Conservation (phyloP, 2,113 vertebrate genomes). For the Osmerus eperlanus region DNA sequence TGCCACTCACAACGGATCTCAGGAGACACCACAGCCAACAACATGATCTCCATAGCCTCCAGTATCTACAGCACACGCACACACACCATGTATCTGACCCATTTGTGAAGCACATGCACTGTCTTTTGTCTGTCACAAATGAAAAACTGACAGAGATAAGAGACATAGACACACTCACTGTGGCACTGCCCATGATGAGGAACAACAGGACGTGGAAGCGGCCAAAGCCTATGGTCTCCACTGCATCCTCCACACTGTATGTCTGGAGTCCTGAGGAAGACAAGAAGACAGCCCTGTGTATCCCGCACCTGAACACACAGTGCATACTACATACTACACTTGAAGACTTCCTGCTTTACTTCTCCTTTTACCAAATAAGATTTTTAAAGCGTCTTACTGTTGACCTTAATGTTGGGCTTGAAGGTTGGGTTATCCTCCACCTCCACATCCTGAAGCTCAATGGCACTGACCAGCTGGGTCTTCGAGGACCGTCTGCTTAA, state of each 20-base stretch:
- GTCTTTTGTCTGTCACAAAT: neutral
- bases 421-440: conserved; percentile 32
- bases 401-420: neutral
- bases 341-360: too few relatives aligned
- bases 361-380: too few relatives aligned
- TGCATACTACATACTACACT: too few relatives aligned
- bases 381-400: conserved; percentile 13
- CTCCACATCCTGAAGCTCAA: conserved; percentile 69
- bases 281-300: neutral
- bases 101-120: too few relatives aligned
- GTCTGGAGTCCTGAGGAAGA: conserved; percentile 57
- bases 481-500: conserved; percentile 32
- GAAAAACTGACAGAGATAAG: neutral
- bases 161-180: conserved; percentile 65
- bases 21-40: conserved; percentile 88
- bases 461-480: conserved; percentile 68
- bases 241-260: conserved; percentile 87
- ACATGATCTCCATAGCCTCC: conserved; percentile 98
- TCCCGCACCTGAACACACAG: too few relatives aligned
- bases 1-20: conserved; percentile 90
- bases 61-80: conserved; percentile 71
- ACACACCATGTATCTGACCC: neutral
- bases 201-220: conserved; percentile 88
- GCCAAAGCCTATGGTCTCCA: conserved; percentile 90
- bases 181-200: conserved; percentile 90